Percentiles rank a stretch among this genome's conserved stretches.
Conservation (phyloP, 2,888 invertebrate species). For the Ligdia adustata region DNA sequence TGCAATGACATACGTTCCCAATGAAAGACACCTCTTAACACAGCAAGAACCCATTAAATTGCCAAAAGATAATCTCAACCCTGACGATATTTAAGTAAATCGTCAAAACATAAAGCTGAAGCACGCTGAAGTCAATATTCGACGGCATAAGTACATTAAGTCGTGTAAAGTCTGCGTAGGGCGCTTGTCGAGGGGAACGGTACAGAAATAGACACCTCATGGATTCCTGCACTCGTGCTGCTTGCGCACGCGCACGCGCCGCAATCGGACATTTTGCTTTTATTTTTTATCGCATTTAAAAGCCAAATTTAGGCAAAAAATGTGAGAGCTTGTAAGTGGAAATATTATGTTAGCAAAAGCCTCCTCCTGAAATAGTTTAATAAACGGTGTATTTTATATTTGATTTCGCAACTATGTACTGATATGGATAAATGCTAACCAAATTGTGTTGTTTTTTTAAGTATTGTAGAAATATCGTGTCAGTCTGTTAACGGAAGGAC, state of each 20-base stretch:
- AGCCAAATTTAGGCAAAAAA: too few species aligned
- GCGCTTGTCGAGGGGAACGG: conserved; percentile 64
- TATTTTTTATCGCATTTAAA: neutral
- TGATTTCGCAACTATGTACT: too few species aligned
- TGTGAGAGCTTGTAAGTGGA: too few species aligned
- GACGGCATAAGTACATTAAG: conserved; percentile 64
- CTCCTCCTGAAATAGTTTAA: too few species aligned
- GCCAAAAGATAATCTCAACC: neutral
- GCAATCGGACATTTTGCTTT: conserved; percentile 25
- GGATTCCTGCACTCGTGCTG: conserved; percentile 58
- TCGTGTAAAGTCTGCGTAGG: conserved; percentile 49
- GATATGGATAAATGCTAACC: too few species aligned
- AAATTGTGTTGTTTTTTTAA: too few species aligned
- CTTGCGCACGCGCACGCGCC: conserved; percentile 52
- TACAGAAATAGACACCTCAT: conserved; percentile 69
- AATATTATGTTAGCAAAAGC: too few species aligned
- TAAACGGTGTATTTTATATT: too few species aligned
- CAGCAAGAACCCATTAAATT: neutral
- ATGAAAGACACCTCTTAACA: neutral
- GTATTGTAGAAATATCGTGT: too few species aligned
- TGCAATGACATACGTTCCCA: too few species aligned
- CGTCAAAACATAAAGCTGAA: conserved; percentile 34
- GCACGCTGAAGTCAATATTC: conserved; percentile 27
- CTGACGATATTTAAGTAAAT: conserved; percentile 11
- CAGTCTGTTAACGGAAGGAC: too few species aligned